Conservation (phyloP, 2,888 invertebrate genomes). For the Cephus rjabovi region DNA sequence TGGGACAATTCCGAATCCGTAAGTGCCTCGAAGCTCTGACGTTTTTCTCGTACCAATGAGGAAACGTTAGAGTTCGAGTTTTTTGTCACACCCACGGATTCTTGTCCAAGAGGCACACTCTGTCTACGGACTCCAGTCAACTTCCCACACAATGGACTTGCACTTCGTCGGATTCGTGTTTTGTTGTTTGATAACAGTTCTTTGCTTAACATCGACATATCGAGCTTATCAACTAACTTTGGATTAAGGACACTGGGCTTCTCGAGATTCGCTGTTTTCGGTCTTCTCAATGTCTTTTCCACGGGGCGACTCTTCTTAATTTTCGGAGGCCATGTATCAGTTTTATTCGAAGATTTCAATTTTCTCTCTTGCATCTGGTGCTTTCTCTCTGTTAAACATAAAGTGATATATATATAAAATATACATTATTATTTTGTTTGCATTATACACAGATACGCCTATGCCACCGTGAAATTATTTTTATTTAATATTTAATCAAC, state of each 20-base stretch:
- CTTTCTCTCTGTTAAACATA: too few species aligned
- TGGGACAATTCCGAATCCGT: slow-evolving; percentile 25
- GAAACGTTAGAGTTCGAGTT: slow-evolving; percentile 11
- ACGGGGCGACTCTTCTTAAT: slow-evolving; percentile 38
- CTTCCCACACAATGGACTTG: slow-evolving; percentile 18
- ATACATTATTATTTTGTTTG: too few species aligned
- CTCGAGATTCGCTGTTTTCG: slow-evolving; percentile 71
- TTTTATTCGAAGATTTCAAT: slow-evolving; percentile 21
- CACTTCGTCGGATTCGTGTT: slow-evolving; percentile 37
- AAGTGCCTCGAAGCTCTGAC: slow-evolving; percentile 43
- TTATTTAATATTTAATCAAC: too few species aligned
- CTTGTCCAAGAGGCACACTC: slow-evolving; percentile 30
- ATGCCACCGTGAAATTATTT: too few species aligned
- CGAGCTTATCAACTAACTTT: slow-evolving; percentile 68
- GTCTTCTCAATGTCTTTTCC: slow-evolving; percentile 54
- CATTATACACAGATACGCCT: too few species aligned
- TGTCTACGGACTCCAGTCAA: slow-evolving; percentile 39
- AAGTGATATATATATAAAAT: too few species aligned
- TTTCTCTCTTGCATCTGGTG: neutral
- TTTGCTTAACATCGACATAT: slow-evolving; percentile 71
- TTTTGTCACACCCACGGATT: slow-evolving; percentile 16
- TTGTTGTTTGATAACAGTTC: slow-evolving; percentile 66
- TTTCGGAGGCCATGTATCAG: slow-evolving; percentile 56
- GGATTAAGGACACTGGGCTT: slow-evolving; percentile 70
- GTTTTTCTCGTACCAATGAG: slow-evolving; percentile 32